Base-by-base conservation (phyloP, 2,797 vertebrate genomes). In the Erethizon dorsatum region DNA sequence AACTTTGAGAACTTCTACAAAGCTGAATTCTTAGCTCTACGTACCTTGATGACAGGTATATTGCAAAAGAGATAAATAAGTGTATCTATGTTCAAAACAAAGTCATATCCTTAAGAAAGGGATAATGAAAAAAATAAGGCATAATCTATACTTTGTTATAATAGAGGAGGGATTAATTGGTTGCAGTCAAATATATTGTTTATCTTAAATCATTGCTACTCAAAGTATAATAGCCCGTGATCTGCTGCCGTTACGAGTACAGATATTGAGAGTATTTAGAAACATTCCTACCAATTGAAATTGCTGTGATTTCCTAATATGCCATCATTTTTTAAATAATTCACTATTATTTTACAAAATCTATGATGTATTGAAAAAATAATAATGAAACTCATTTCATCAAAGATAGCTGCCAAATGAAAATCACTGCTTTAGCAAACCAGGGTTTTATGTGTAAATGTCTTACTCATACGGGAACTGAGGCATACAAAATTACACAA, bases 311-410 rank as follows among this genome's bases (percentile, higher is more conserved):
- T 20, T 65, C 14, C n/a, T 45, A 78, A 6, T 15, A 75, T 20
- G 28, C n/a, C 15, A 54, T 54, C 13, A n/a, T 57, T 91, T 83
- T 67, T 75, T 33, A 33, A 75, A 73, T 67, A 24, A 79, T 75
- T 86, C 14, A n/a, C 45, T 69, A 61, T 77, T 31, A 86, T 47
- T 90, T 95, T 79, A 75, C 7, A 88, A 88, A 90, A 80, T 33
- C 20, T 5, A 24, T 31, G 11, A 84, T 84, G 11, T 11, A 24
- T 26, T 77, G 12, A 84, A 50, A 31, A 93, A 80, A 87, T 41
- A 69, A 28, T 47, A 78, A 71, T 15, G 61, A 78, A 79, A 61
- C 18, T 18, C 24, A 6, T 69, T 71, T 83, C 45, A 83, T 57
- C 12, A 92, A 3, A n/a, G 10, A 52, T 28, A 69, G 17, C 31